Base-by-base conservation (phyloP, 2,888 invertebrate species). In the Teleiodes luculella region DNA sequence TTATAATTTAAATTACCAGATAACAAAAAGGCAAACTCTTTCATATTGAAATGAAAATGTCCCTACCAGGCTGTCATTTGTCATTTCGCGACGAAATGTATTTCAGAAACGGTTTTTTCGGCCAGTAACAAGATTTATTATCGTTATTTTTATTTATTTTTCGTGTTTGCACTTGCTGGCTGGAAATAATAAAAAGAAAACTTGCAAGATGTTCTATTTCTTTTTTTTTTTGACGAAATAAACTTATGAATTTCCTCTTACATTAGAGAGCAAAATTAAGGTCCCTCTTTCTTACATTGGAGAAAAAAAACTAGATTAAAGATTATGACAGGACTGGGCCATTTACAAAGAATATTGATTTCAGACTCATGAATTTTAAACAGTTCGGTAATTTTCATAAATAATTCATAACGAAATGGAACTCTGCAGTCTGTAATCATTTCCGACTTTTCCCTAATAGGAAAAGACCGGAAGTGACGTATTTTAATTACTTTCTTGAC, bases 11-110 rank as follows among this genome's bases (percentile, higher is more conserved):
- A 28, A 43, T 43, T 13, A 13, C 28, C 43, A 13, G 7, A 13
- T 43, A 20, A 43, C 68, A 74, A 70, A 66, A 24, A 41, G 70
- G 63, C 57, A 57, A 63, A 62, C 62, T 66, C 66, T 71, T 66
- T 68, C 61, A 56, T 61, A 56, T 43, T 60, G 59, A 61, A 66
- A 67, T 79, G 80, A 82, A 72, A 80, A 80, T 78, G 78, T 61
- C 62, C 59, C 61, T 64, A 63, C 68, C 63, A 67, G 63, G 55
- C 59, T 68, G 68, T 74, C 74, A 73, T 81, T 76, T 74, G 72
- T 78, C 76, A 72, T 69, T 24, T 36, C 5, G 36, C 20, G 24
- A 49, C 53, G 54, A 37, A 33, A 55, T 57, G 55, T n/a, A 16
- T 39, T 39, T 16, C 1, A 16, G 1, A 2, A 16, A 39, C 14